Evolutionary conservation across 2,113 vertebrate species (phyloP), one percentile per base, ranked within the genome.

Genomic region (Amblyopsis rosae): DNA sequence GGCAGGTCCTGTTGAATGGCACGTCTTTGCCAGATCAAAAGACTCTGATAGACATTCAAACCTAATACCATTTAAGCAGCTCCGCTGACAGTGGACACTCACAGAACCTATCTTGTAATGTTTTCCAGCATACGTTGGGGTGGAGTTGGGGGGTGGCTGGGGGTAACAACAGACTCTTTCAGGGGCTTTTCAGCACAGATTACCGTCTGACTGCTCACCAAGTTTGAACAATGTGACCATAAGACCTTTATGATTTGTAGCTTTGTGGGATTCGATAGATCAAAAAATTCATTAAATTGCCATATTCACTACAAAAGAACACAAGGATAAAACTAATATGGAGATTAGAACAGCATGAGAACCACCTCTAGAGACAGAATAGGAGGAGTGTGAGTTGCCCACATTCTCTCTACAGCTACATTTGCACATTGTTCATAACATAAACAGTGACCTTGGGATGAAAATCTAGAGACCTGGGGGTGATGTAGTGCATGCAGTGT

Each of bases 151-250:
- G 77, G 49, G 62, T 50, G 17, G 64, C 35, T 48, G 57, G 77
- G 33, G 13, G 67, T 73, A 80, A 90, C 87, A 90, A 86, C 71
- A 87, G 75, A 41, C 70, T 77, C 85, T 85, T 87, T 90, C 82
- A 88, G 77, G 76, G 58, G 69, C 72, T 83, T 88, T 88, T 90
- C 86, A 88, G 61, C 15, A 0, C 46, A 69, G 86, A 88, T 87
- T 86, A 90, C 65, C 32, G 70, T 77, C 80, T 82, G 77, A 84
- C 75, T 73, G 73, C 72, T 86, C 75, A 51, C 76, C 53, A 32
- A 56, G 50, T 81, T 81, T 82, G 65, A 88, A 90, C 88, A 90
- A 88, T 86, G 86, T 80, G 74, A 84, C 82, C 76, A 72, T 65
- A 80, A 79, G 86, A 65, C 74, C 76, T 77, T 80, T 58, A 65